phyloP scores from a whole-genome alignment of 2,113 vertebrate species.

The Pteruthius melanotis region DNA sequence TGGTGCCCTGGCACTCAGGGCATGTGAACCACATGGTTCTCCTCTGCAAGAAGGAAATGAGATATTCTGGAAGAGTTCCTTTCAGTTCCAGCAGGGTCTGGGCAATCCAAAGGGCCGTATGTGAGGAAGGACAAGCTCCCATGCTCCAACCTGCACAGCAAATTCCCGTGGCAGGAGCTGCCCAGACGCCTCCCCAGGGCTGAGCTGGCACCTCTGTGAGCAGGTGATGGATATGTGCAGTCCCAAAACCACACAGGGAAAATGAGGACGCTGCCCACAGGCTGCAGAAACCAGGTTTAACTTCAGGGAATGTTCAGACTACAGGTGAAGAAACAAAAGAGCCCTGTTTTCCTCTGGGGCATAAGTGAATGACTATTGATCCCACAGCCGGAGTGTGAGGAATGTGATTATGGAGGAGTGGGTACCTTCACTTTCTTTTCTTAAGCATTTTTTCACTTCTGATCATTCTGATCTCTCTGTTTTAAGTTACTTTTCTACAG shows the following conservation, averaged over 20 bases:
- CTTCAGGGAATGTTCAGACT: neutral
- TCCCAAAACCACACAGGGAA: neutral
- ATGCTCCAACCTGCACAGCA: neutral
- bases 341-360: neutral
- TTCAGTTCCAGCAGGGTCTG: neutral
- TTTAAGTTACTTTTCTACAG: neutral
- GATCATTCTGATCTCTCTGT: neutral
- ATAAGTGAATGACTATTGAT: slow-evolving; percentile 1
- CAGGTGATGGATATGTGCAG: neutral
- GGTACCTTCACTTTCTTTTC: neutral
- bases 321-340: neutral
- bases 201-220: neutral
- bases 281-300: neutral
- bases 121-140: neutral
- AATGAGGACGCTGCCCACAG: neutral
- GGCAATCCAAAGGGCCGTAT: rapidly evolving
- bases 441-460: neutral
- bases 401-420: neutral
- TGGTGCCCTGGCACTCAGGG: neutral
- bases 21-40: neutral
- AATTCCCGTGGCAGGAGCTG: neutral
- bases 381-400: neutral
- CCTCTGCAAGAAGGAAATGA: neutral
- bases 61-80: neutral
- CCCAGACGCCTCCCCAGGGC: neutral